Percentiles rank a stretch among this genome's conserved stretches.
phyloP scores from a whole-genome alignment of 1,140 invertebrate species.

The Neodiprion lecontei region DNA sequence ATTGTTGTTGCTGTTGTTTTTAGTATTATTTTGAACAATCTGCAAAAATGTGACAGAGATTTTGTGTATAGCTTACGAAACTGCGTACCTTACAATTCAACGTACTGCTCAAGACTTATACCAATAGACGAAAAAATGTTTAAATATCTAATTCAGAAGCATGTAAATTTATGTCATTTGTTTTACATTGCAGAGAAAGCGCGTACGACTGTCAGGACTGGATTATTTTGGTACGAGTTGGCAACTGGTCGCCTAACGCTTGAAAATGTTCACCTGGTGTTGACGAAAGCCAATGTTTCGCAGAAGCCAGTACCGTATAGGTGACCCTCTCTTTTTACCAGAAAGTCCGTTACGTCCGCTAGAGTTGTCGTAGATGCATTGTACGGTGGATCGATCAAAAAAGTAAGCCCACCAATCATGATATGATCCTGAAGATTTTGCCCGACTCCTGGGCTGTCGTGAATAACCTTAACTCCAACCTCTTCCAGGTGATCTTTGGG shows the following conservation, averaged over 20 bases:
- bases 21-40: no score
- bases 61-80: no score
- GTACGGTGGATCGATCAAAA: slow-evolving; percentile 67
- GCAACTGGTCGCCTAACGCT: not conserved
- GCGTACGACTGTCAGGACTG: slow-evolving; percentile 67
- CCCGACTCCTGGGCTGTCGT: slow-evolving; percentile 78
- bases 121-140: no score
- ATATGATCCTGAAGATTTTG: slow-evolving; percentile 83
- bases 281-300: slow-evolving; percentile 72
- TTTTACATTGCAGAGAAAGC: slow-evolving; percentile 64
- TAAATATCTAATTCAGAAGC: no score
- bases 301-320: slow-evolving; percentile 69
- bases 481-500: slow-evolving; percentile 60
- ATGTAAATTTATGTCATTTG: no score
- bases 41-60: no score
- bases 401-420: slow-evolving; percentile 72
- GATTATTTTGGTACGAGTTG: slow-evolving; percentile 51
- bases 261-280: slow-evolving; percentile 58
- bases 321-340: slow-evolving; percentile 59
- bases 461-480: slow-evolving; percentile 62
- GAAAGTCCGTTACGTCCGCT: slow-evolving; percentile 57
- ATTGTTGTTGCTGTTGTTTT: no score
- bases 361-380: slow-evolving; percentile 58
- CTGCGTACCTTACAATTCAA: no score
- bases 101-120: no score